Evolutionary conservation across 2,797 vertebrate genomes (phyloP), one percentile per base, ranked within the genome.

Genomic region (Microctenopoma steveboyesi): DNA sequence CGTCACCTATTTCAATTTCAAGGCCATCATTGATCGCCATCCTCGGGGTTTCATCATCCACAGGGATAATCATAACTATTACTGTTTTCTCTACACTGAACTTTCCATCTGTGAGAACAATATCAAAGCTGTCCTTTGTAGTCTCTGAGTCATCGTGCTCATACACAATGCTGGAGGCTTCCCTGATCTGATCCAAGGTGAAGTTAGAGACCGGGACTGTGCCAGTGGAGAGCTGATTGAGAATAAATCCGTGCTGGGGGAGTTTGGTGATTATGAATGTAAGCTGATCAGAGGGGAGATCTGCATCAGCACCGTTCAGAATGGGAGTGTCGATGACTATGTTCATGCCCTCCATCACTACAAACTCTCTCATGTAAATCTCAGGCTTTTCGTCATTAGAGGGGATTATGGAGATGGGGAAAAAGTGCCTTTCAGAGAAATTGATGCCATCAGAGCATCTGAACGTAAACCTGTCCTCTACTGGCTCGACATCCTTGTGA

Each of bases 291-390:
- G 86, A 55, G 37, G 98, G 97, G 42, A 97, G 11, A 56, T 99
- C 98, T 0, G 88, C 92, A 89, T 99, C 98, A 0, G 91, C 96
- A 0, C 95, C 98, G 0, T 95, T 97, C 82, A 99, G 92, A 81
- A 98, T 96, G 33, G 97, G 97, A 0, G 95, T 97, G 84, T 98
- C 96, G 0, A 99, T 94, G 69, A 97, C 96, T 61, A 99, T 92
- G 78, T 96, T 98, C 97, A 97, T 98, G 76, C 98, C 98, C 86
- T 99, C 98, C 96, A 98, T 97, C 73, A 99, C 97, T 48, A 99
- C 94, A 92, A 99, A 99, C 87, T 99, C 96, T 53, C 96, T 91
- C 93, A 96, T 87, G 78, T 95, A 97, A 62, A 99, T 94, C 85
- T 97, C 96, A 0, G 98, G 98, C 81, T 95, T 96, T 82, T 99